Evolutionary conservation across 2,888 invertebrate species (phyloP), one percentile per base, ranked within the genome.

Genomic region (Augiades crinisus): DNA sequence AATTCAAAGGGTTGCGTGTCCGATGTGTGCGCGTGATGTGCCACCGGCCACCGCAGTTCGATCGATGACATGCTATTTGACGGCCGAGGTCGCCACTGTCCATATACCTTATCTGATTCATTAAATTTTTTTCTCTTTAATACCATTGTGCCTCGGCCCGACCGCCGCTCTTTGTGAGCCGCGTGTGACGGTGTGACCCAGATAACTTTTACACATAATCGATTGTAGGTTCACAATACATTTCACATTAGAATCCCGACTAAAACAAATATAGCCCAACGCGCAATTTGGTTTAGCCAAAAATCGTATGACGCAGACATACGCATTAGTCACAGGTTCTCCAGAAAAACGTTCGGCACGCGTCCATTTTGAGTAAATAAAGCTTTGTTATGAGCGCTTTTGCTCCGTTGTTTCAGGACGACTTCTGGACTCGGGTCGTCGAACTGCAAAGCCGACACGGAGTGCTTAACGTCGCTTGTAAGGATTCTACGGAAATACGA

Each of bases 401-500:
- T 70, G 65, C 66, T 58, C 61, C 65, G 61, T 49, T 41, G 55
- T 72, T 68, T 79, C 78, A 78, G 78, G 77, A 78, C 68, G 76
- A 78, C 68, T 79, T 75, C 75, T 73, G 78, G 69, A 72, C 65
- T 63, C 64, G 72, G 87, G 88, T 88, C 88, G 75, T 76, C 79
- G 89, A 84, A 86, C 89, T 83, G 79, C 78, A 74, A 83, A 86
- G 84, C 86, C 85, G 81, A 79, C 84, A 78, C 74, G 77, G 75
- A 81, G 81, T 80, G 81, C 85, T 87, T 83, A 81, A 76, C 81
- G 78, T 77, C 81, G 86, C 83, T 87, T 86, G 85, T 87, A 85
- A 83, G 89, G 88, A 87, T 89, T 89, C 89, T 79, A 84, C 86
- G 87, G 86, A 88, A 88, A 88, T 86, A 87, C 87, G 81, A 79